Conservation (phyloP, 1,140 invertebrate species). For the Gonioctena quinquepunctata region DNA sequence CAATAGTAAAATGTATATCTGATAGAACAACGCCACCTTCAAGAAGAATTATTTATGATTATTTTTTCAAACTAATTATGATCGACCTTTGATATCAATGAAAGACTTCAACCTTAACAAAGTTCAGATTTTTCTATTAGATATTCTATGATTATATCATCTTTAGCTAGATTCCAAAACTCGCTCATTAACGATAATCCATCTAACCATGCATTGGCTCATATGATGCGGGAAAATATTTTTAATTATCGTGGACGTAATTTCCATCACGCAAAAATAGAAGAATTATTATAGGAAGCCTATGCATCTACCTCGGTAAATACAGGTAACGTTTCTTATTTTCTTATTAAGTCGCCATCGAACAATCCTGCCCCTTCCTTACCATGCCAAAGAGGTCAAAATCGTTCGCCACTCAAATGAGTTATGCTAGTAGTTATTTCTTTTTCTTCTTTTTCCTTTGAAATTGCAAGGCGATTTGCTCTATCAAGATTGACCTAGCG, state of each 20-base stretch:
- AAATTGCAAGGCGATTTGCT: slow-evolving; percentile 16
- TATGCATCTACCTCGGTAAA: slow-evolving; percentile 15
- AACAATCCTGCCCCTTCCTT: background rate
- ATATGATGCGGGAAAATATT: background rate
- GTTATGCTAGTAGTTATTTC: slow-evolving; percentile 18
- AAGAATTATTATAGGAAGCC: slow-evolving; percentile 14
- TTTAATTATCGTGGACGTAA: background rate
- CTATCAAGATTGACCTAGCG: slow-evolving; percentile 18
- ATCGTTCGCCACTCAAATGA: slow-evolving; percentile 4
- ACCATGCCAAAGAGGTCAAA: background rate
- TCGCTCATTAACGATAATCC: background rate
- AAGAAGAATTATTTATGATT: no score
- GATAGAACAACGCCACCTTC: no score
- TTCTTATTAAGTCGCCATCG: slow-evolving; percentile 6
- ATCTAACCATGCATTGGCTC: background rate
- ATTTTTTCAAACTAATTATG: no score
- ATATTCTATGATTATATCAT: background rate
- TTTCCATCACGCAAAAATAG: background rate
- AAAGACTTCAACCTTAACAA: no score
- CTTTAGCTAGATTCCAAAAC: background rate
- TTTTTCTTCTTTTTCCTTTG: slow-evolving; percentile 14
- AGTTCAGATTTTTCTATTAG: no score
- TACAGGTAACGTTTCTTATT: slow-evolving; percentile 19
- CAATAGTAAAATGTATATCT: no score
- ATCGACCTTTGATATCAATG: no score